phyloP scores from a whole-genome alignment of 1,140 invertebrate species.

The Brachionus asplanchnoidis region DNA sequence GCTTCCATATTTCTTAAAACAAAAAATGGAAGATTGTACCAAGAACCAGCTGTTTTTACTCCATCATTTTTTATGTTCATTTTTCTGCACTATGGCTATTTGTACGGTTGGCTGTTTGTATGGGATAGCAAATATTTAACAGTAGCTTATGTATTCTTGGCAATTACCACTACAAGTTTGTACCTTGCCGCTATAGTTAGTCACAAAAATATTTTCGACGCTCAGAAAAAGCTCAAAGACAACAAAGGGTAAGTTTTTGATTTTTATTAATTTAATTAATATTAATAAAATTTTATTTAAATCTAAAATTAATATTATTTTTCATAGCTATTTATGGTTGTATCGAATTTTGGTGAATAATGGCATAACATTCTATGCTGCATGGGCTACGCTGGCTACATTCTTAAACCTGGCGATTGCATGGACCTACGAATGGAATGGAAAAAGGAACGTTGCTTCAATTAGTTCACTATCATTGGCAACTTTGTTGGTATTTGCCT shows the following conservation, averaged over 20 bases:
- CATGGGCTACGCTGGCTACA: slow-evolving; percentile 50
- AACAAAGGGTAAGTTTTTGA: not conserved
- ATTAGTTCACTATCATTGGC: not conserved
- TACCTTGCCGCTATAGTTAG: slow-evolving; percentile 42
- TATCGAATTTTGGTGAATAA: slow-evolving; percentile 52
- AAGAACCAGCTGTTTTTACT: slow-evolving; percentile 45
- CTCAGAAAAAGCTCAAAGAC: not conserved
- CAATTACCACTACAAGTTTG: not conserved
- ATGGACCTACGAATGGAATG: slow-evolving; percentile 43
- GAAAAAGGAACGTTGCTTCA: not conserved
- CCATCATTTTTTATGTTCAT: slow-evolving; percentile 45
- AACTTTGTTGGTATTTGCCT: not conserved
- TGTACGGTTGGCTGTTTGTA: slow-evolving; percentile 46
- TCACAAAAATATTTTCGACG: not conserved
- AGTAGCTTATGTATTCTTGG: slow-evolving; percentile 42
- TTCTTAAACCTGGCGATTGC: slow-evolving; percentile 48
- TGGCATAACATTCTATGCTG: slow-evolving; percentile 51
- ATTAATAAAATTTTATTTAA: not conserved
- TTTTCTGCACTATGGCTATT: slow-evolving; percentile 45
- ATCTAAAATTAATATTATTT: not conserved
- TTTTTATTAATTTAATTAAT: not conserved
- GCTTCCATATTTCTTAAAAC: slow-evolving; percentile 46
- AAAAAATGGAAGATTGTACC: slow-evolving; percentile 43
- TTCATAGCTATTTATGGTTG: slow-evolving; percentile 47
- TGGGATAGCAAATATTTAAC: slow-evolving; percentile 42